Evolutionary conservation across 2,797 vertebrate species (phyloP).

Genomic region (Poeciliopsis gracilis): DNA sequence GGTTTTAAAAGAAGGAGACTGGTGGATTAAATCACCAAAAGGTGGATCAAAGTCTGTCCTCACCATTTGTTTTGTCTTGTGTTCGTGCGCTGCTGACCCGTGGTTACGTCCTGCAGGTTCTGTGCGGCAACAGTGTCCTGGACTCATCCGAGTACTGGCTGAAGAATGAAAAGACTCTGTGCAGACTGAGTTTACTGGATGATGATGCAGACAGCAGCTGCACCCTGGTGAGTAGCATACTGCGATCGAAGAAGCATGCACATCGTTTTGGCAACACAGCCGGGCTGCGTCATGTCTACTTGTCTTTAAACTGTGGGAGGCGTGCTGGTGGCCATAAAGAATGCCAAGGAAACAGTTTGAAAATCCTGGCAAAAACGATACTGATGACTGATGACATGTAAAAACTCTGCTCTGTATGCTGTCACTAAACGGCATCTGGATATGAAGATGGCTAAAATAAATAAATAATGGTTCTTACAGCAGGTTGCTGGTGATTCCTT

Average conservation of each 20-base stretch:
- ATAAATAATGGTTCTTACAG: slow-evolving; percentile 1
- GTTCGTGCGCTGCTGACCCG: slow-evolving; percentile 25
- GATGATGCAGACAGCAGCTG: slow-evolving; percentile 87
- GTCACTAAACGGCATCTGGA: slow-evolving; percentile 8
- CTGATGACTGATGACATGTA: slow-evolving; percentile 19
- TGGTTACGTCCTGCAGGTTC: slow-evolving; percentile 82
- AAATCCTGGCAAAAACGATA: slow-evolving; percentile 11
- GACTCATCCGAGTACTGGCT: slow-evolving; percentile 97
- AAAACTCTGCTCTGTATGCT: slow-evolving; percentile 16
- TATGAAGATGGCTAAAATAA: background rate
- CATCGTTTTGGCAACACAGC: slow-evolving; percentile 32
- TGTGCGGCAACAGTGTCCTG: slow-evolving; percentile 89
- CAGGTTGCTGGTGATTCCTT: background rate
- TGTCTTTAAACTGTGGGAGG: slow-evolving; percentile 20
- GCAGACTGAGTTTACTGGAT: slow-evolving; percentile 90
- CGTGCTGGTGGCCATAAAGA: background rate
- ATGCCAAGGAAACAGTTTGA: slow-evolving; percentile 5
- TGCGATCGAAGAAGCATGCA: slow-evolving; percentile 26
- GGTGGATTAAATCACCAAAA: slow-evolving; percentile 41
- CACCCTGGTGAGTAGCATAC: slow-evolving; percentile 87
- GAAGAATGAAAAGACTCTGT: slow-evolving; percentile 90
- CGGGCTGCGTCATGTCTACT: slow-evolving; percentile 9
- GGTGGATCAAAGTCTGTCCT: slow-evolving; percentile 12
- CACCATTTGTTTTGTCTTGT: background rate
- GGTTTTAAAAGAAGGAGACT: slow-evolving; percentile 13